These are phyloP conservation scores for fruit fly (Drosophila melanogaster) DNA, from an alignment of 1,140 invertebrate genomes.

Conservation along the genomic window Release_6_plus_ISO1_MT NT_037436.4:12246001-12246500, in stretches of 20 bases:
- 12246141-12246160: constrained; percentile 10
- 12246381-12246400: constrained; percentile 48
- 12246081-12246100: constrained; percentile 81
- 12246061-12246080: constrained; percentile 66
- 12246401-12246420: constrained; percentile 10
- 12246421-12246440: constrained; percentile 5
- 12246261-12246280: constrained; percentile 49
- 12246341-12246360: constrained; percentile 59
- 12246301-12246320: constrained; percentile 9
- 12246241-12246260: constrained; percentile 53
- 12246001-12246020: constrained; percentile 42
- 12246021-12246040: constrained; percentile 39
- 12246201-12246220: constrained; percentile 61
- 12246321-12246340: constrained; percentile 27
- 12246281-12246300: constrained; percentile 3
- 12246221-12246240: constrained; percentile 52
- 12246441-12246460: constrained; percentile 73
- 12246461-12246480: constrained; percentile 64
- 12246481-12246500: constrained; percentile 69
- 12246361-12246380: constrained; percentile 60
- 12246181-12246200: constrained; percentile 19
- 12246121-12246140: constrained; percentile 64
- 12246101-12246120: constrained; percentile 83
- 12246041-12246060: constrained; percentile 81
- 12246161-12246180: neutral